Base-by-base conservation (phyloP, 2,888 invertebrate genomes). In the Beris chalybata region DNA sequence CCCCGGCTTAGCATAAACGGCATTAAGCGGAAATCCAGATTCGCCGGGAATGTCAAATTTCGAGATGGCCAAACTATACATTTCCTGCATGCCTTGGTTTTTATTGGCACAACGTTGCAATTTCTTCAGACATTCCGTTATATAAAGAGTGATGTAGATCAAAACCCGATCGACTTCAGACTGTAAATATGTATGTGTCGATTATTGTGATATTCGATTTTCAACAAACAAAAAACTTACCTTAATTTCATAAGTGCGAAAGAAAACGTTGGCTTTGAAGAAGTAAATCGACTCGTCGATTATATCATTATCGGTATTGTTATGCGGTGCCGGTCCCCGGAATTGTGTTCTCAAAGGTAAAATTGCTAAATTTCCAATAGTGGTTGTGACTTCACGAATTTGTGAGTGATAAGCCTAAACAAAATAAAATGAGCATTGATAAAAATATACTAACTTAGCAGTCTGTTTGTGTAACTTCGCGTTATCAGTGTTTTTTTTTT, bases 261-360 rank as follows among this genome's bases (percentile, higher is more conserved):
- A 99, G 82, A 99, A 99, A 0, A 99, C 97, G 83, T 99, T 99
- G 1, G 99, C 97, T 83, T 97, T 98, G 82, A 99, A 99, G 81
- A 89, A 99, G 76, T 92, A 92, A 44, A 99, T 85, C 63, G 97
- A 94, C 84, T 99, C 99, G 81, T 99, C 99, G 73, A 99, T 92
- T 71, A 99, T 92, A 81, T 99, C 99, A 72, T 86, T 85, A 53
- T 91, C 91, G 63, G 87, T 86, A 68, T 83, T 84, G 63, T 84
- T 83, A 13, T 54, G 64, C n/a, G 29, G 30, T 5, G 97, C 97
- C 43, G 98, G 98, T 6, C 99, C 99, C 73, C 97, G 87, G 77
- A 88, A 92, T 74, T 91, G 89, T 0, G 98, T 97, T 72, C 90
- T 87, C 61, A 99, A 81, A 7, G 99, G 97, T 71, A 98, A 81